Percentiles rank a stretch among this genome's conserved stretches.
Conservation (phyloP, 2,113 vertebrate genomes). For the Rhinolophus ferrumequinum region DNA sequence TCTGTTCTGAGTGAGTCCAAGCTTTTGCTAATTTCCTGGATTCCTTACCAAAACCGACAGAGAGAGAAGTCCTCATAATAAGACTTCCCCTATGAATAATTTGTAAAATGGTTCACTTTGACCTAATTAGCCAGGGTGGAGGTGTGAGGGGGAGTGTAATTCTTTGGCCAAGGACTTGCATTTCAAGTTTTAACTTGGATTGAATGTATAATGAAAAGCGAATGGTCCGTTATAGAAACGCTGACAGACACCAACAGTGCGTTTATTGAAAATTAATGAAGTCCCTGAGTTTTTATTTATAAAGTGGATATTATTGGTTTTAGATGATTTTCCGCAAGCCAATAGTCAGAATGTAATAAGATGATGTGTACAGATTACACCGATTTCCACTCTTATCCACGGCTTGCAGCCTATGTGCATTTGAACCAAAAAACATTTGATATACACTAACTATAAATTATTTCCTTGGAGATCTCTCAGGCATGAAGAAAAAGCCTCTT, state of each 20-base stretch:
- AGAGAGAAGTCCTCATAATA: neutral
- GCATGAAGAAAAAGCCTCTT: slow-evolving; percentile 89
- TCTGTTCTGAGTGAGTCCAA: neutral
- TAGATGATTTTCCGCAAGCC: slow-evolving; percentile 82
- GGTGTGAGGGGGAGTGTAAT: neutral
- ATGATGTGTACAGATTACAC: slow-evolving; percentile 84
- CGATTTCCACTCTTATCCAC: slow-evolving; percentile 84
- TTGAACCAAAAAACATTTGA: slow-evolving; percentile 85
- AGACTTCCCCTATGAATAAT: neutral
- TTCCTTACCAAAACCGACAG: slow-evolving; percentile 32
- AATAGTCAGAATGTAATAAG: slow-evolving; percentile 85
- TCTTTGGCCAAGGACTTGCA: slow-evolving; percentile 13
- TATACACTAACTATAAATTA: slow-evolving; percentile 88
- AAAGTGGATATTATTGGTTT: slow-evolving; percentile 83
- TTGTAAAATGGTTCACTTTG: slow-evolving; percentile 31
- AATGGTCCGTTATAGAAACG: slow-evolving; percentile 50
- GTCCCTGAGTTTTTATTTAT: slow-evolving; percentile 83
- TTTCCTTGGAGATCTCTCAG: slow-evolving; percentile 86
- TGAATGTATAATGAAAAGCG: neutral
- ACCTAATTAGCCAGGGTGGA: neutral
- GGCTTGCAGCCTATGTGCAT: slow-evolving; percentile 84
- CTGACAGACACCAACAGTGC: slow-evolving; percentile 68
- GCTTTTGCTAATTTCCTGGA: slow-evolving; percentile 34
- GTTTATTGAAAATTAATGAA: slow-evolving; percentile 86
- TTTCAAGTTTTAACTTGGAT: slow-evolving; percentile 7